Percentiles rank a stretch among this genome's conserved stretches.
Evolutionary conservation across 1,140 invertebrate genomes (phyloP).

Genomic region (Coboldia fuscipes): DNA sequence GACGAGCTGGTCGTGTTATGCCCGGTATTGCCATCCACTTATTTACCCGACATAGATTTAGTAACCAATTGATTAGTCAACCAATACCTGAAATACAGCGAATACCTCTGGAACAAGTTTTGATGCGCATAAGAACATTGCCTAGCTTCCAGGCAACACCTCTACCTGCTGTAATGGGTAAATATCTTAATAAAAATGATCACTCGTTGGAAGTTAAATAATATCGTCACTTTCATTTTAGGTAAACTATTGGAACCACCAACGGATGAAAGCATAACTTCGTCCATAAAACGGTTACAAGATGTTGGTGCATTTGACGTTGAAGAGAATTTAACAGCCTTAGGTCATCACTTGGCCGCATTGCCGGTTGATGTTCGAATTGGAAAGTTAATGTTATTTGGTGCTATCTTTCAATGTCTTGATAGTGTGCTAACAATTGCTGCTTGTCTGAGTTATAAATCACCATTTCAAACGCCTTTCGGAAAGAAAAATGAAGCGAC

Average conservation of each 20-base stretch:
- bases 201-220: no score
- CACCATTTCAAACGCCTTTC: conserved; percentile 56
- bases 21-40: conserved; percentile 65
- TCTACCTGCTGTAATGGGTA: conserved; percentile 41
- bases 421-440: conserved; percentile 87
- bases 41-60: conserved; percentile 49
- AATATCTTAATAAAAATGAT: conserved; percentile 8
- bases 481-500: conserved; percentile 47
- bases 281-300: conserved; percentile 51
- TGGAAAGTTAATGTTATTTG: conserved; percentile 76
- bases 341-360: conserved; percentile 74
- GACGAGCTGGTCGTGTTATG: conserved; percentile 71
- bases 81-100: conserved; percentile 69
- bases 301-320: conserved; percentile 74
- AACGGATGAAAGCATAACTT: conserved; percentile 43
- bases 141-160: conserved; percentile 38
- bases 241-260: conserved; percentile 64
- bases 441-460: conserved; percentile 68
- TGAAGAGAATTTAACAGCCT: conserved; percentile 53
- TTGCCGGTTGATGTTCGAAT: conserved; percentile 79
- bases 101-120: conserved; percentile 65
- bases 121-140: conserved; percentile 73
- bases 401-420: conserved; percentile 79
- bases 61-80: conserved; percentile 35
- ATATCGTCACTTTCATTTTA: conserved; percentile 11